A percentile compares a stretch with the other conserved stretches of the same genome.
These are phyloP conservation scores for Galaxias olidus DNA, from an alignment of 2,797 vertebrate genomes.

Conservation along the genomic window DNA sequence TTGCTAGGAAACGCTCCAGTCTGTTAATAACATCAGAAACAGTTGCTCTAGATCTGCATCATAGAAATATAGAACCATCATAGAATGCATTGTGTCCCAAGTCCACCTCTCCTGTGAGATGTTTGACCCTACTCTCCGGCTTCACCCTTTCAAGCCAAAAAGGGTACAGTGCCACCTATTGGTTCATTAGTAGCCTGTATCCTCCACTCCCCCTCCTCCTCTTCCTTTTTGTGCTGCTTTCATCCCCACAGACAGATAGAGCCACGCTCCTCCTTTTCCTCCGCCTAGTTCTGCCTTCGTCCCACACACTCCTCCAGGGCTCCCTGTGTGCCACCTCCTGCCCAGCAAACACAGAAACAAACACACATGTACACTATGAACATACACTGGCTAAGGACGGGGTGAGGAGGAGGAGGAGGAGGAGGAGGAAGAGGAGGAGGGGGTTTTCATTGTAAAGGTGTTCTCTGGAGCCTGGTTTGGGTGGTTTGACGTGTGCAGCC, in stretches of 20 bases:
- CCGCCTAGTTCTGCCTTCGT: constrained; percentile 13
- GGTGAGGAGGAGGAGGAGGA: background rate
- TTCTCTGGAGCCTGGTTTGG: background rate
- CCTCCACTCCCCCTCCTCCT: constrained; percentile 23
- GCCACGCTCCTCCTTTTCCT: constrained; percentile 29
- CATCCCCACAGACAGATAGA: too few relatives aligned
- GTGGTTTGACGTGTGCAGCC: background rate
- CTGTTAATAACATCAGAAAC: too few relatives aligned
- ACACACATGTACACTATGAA: background rate
- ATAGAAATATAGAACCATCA: too few relatives aligned
- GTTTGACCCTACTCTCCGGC: constrained; percentile 57
- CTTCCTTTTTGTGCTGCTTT: background rate
- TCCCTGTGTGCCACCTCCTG: constrained; percentile 43
- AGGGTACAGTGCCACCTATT: constrained; percentile 82
- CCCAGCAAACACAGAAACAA: constrained; percentile 17
- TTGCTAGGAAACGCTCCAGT: too few relatives aligned
- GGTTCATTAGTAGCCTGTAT: constrained; percentile 59
- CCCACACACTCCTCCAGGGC: background rate
- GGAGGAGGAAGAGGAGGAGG: too few relatives aligned
- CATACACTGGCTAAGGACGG: background rate
- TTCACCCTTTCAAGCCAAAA: constrained; percentile 63
- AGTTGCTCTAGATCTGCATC: too few relatives aligned
- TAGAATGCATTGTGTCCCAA: too few relatives aligned
- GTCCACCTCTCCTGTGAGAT: too few relatives aligned
- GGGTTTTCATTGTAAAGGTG: background rate